Evolutionary conservation across 2,888 invertebrate species (phyloP), one percentile per base, ranked within the genome.

Genomic region (Portevinia maculata): DNA sequence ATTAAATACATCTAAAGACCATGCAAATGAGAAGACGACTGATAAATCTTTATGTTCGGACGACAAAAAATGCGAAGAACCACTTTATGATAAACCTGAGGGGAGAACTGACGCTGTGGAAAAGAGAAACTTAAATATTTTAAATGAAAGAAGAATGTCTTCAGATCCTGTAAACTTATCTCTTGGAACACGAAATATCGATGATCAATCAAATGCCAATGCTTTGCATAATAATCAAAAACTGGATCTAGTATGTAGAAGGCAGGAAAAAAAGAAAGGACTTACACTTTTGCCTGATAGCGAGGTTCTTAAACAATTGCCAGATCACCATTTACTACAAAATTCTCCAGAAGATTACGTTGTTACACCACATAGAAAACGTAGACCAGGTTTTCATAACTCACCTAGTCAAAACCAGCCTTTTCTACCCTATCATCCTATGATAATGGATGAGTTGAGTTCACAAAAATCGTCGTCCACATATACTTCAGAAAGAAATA

Each of bases 361-460:
- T 44, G 96, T 97, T 19, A 96, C 96, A 32, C 96, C 96, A 9
- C 96, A 96, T 91, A 92, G 96, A 86, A 97, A 96, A 91, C 92
- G 96, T 89, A 92, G 96, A 88, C 96, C 96, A 0, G 96, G 96
- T 59, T 97, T 97, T 87, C 96, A 96, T 89, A 96, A 96, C 88
- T 95, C 96, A 34, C 96, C 96, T 17, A 95, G 96, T 84, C 96
- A 96, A 88, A 96, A 96, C 91, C 95, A 96, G 81, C 96, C 96
- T 39, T 96, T 96, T 88, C 96, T 96, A 85, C 95, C 96, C 75
- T 96, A 95, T 88, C 94, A 94, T 85, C 95, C 94, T 67, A 94
- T 94, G 85, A 94, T 95, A 88, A 92, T 95, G 86, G 95, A 95
- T 89, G 95, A 95, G 88, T 93, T 94, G 87, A 92, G 94, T 85